Base-by-base conservation (phyloP, 2,797 vertebrate genomes). In the Phataginus tetradactyla region DNA sequence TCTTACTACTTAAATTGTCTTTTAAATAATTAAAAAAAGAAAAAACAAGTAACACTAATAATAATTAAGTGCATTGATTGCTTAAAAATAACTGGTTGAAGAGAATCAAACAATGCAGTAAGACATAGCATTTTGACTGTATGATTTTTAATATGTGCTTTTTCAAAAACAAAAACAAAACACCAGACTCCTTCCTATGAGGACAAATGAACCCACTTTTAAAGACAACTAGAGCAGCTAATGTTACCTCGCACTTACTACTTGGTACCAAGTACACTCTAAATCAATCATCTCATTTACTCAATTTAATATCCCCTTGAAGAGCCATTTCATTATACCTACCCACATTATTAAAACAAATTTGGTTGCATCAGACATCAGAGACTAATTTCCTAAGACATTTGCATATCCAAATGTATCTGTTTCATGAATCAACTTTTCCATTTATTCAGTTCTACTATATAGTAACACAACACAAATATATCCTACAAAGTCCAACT, bases 351-450 rank as follows among this genome's bases (percentile, higher is more conserved):
- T 87, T 92, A 81, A 94, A 69, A 83, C 8, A 71, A 77, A 69
- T 55, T 21, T n/a, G 34, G 55, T 83, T 17, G 0, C 10, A 87
- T 81, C 77, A 81, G 68, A 80, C 45, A 61, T 66, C 42, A 81
- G 25, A 87, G 27, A 91, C 53, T 79, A 59, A 49, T 59, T 90
- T 93, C n/a, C 34, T 72, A 93, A 81, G 53, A 91, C 10, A 79
- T 80, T 57, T 90, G n/a, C 12, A 87, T 66, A 87, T 94, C 78
- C 81, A 69, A 85, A 74, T 68, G 0, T 81, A 39, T 63, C 92
- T 39, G 57, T 37, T 64, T 69, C 83, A 49, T 77, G 49, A 59
- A 34, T 80, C 34, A 57, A 55, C 25, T 83, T 64, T 72, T 27
- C 51, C 34, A 74, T 39, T 92, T 85, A 63, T n/a, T 80, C 90